Evolutionary conservation across 2,888 invertebrate genomes (phyloP).

Genomic region (Nemotelus pantherinus): DNA sequence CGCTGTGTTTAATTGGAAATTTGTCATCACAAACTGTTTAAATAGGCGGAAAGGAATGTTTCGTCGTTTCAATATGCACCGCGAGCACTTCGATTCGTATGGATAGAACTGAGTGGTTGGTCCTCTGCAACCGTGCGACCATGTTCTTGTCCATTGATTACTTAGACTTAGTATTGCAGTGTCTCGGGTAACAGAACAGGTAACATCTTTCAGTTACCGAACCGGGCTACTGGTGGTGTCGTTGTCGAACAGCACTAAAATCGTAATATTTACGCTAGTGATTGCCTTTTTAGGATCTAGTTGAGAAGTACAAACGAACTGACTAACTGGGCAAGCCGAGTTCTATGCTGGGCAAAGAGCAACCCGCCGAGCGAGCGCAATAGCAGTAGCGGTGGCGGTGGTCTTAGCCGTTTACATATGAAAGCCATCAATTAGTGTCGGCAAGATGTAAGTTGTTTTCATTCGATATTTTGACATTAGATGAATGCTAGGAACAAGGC

Average conservation of each 20-base stretch:
- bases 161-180: background rate
- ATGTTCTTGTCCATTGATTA: constrained; percentile 13
- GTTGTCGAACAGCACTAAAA: constrained; percentile 23
- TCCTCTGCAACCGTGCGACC: constrained; percentile 38
- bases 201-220: constrained; percentile 26
- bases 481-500: constrained; percentile 26
- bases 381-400: constrained; percentile 30
- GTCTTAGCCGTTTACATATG: constrained; percentile 42
- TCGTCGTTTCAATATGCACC: constrained; percentile 39
- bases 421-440: constrained; percentile 43
- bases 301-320: background rate
- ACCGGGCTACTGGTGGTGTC: constrained; percentile 10
- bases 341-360: background rate
- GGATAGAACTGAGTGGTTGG: background rate
- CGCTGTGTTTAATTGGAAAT: constrained; percentile 40
- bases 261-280: constrained; percentile 41
- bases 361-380: constrained; percentile 10
- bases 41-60: constrained; percentile 41
- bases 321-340: background rate
- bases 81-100: background rate
- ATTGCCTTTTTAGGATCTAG: constrained; percentile 43
- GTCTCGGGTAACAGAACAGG: constrained; percentile 13
- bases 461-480: constrained; percentile 42
- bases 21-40: constrained; percentile 44
- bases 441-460: constrained; percentile 39